Evolutionary conservation across 2,888 invertebrate species (phyloP), one percentile per base, ranked within the genome.

Genomic region (Drosophila paracracens): DNA sequence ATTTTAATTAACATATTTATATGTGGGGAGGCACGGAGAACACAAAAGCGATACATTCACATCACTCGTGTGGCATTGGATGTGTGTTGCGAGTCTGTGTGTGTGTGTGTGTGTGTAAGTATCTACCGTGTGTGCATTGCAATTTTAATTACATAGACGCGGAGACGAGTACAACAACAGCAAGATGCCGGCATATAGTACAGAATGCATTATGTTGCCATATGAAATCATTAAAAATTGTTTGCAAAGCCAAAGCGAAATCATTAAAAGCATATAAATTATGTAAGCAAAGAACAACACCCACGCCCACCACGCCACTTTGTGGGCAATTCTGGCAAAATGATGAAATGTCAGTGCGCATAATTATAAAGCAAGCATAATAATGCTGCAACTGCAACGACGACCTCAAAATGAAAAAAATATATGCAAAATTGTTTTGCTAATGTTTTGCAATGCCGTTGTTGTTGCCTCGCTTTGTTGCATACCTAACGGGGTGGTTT

Each of bases 1-100:
- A 91, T 91, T 91, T 91, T 91, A 91, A 91, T 91, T 91, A 91
- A 91, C 90, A 91, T 91, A 91, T 91, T 91, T 91, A 90, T 88
- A 74, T 62, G 73, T 72, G 78, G 59, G 72, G 40, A 67, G 71
- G 83, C 71, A 48, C 66, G 50, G 63, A 11, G 63, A 70, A 75
- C 67, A 82, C 79, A 85, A 81, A 85, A 78, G 78, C 75, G 54
- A 51, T 57, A 76, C 60, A 74, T 70, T 54, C 64, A 67, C 82
- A 69, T 65, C 59, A 69, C 52, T 48, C 56, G 31, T 13, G 21
- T 36, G 57, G 52, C 16, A 48, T 25, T 61, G 48, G 10, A 40
- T 57, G n/a, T 33, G 35, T 54, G 27, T 59, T 58, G 61, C 48
- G 60, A 35, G 69, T 60, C 27, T 33, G 33, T 60, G 29, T 50